Conservation (phyloP, 1,140 invertebrate species). For the Drosophila bocqueti region DNA sequence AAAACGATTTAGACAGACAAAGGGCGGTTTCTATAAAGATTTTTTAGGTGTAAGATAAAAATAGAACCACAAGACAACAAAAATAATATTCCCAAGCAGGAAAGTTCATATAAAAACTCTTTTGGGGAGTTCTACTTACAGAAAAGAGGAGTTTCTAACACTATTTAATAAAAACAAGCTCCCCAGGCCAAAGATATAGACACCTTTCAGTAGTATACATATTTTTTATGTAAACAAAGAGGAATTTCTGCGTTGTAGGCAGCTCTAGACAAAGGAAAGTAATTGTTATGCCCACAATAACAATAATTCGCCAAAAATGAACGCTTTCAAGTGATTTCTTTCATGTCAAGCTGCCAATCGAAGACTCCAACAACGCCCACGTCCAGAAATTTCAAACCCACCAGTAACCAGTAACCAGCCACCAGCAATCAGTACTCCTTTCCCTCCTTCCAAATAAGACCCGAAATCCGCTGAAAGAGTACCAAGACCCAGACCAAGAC, state of each 20-base stretch:
- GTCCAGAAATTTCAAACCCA: conserved; percentile 11
- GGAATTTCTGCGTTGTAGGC: conserved; percentile 32
- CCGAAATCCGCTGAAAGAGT: conserved; percentile 7
- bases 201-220: not conserved
- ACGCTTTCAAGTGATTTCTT: conserved; percentile 68
- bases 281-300: conserved; percentile 26
- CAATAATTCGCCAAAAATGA: conserved; percentile 18
- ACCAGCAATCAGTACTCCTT: conserved; percentile 2
- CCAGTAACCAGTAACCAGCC: conserved; percentile 4
- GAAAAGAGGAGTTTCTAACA: not conserved
- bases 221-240: not conserved
- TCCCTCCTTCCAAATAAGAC: conserved; percentile 13
- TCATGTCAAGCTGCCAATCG: conserved; percentile 54
- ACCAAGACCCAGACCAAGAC: conserved; percentile 26
- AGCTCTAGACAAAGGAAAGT: conserved; percentile 54
- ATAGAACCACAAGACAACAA: not conserved
- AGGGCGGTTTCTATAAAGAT: not conserved
- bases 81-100: not conserved
- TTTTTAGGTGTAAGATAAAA: not conserved
- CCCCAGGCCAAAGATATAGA: not conserved
- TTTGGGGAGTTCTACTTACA: not conserved
- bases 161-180: not conserved
- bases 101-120: not conserved
- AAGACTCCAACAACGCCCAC: conserved; percentile 53
- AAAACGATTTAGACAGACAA: not conserved